Conservation (phyloP, 2,797 vertebrate genomes). For the Enteromius trimaculatus region DNA sequence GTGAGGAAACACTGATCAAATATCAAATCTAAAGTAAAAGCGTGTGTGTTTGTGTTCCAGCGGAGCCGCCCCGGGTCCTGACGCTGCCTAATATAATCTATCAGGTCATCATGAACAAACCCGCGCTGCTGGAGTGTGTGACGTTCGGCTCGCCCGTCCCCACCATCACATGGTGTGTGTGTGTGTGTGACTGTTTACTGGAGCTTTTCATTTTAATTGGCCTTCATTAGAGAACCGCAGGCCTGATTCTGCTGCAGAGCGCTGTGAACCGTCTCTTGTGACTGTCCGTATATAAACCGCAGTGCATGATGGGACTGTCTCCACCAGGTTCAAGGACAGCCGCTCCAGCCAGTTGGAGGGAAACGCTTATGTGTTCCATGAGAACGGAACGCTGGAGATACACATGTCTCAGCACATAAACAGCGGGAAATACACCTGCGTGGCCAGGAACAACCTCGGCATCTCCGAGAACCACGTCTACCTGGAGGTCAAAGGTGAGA, state of each 20-base stretch:
- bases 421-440: slow-evolving; percentile 89
- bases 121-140: slow-evolving; percentile 85
- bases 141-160: slow-evolving; percentile 96
- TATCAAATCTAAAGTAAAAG: not conserved
- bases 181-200: not conserved
- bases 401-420: slow-evolving; percentile 81
- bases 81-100: slow-evolving; percentile 85
- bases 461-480: slow-evolving; percentile 88
- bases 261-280: not conserved
- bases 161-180: slow-evolving; percentile 86
- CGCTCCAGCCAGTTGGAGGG: slow-evolving; percentile 85
- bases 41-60: slow-evolving; percentile 73
- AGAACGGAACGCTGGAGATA: slow-evolving; percentile 93
- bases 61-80: slow-evolving; percentile 92
- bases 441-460: slow-evolving; percentile 88
- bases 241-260: not conserved
- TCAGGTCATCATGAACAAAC: slow-evolving; percentile 88
- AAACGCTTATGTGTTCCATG: slow-evolving; percentile 84
- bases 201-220: not conserved
- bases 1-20: not conserved
- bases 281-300: not conserved
- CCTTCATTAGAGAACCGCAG: slow-evolving; percentile 2
- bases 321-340: slow-evolving; percentile 89
- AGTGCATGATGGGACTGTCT: not conserved
- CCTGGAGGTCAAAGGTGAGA: slow-evolving; percentile 95